Conservation (phyloP, 2,797 vertebrate genomes). For the Rhinophrynus dorsalis region DNA sequence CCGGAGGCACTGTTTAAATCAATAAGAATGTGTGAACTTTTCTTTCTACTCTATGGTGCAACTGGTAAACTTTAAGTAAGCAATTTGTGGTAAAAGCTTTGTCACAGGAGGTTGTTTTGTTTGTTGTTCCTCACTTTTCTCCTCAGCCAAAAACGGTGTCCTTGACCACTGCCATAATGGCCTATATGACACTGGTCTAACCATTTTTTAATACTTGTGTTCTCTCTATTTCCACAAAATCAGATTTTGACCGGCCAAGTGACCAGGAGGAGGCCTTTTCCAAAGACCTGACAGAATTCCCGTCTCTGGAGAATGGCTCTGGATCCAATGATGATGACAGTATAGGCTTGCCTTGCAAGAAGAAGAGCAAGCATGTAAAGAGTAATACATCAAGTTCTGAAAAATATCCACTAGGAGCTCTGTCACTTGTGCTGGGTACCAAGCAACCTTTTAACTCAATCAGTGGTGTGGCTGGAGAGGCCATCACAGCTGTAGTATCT, state of each 20-base stretch:
- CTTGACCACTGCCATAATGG: too few species aligned
- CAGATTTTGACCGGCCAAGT: constrained; percentile 86
- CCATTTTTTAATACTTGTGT: neutral
- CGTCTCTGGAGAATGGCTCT: constrained; percentile 85
- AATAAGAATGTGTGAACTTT: too few species aligned
- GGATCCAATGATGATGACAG: constrained; percentile 85
- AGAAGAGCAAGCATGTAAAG: constrained; percentile 56
- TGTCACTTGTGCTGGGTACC: constrained; percentile 59
- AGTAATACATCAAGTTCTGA: constrained; percentile 50
- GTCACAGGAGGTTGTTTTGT: too few species aligned
- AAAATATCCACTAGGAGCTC: constrained; percentile 56
- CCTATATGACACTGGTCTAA: constrained; percentile 54
- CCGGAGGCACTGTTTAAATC: too few species aligned
- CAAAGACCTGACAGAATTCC: constrained; percentile 85
- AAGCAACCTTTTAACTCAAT: constrained; percentile 77
- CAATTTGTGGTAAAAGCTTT: too few species aligned
- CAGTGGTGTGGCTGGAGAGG: constrained; percentile 78
- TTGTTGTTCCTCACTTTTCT: too few species aligned
- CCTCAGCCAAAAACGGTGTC: too few species aligned
- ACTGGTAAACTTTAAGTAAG: too few species aligned
- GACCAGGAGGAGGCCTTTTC: constrained; percentile 84
- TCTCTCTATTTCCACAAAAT: neutral
- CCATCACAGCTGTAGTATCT: constrained; percentile 81
- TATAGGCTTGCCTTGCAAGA: constrained; percentile 71
- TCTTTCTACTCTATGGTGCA: too few species aligned